Conservation (phyloP, 2,888 invertebrate species). For the Pachliopta kotzebuea region DNA sequence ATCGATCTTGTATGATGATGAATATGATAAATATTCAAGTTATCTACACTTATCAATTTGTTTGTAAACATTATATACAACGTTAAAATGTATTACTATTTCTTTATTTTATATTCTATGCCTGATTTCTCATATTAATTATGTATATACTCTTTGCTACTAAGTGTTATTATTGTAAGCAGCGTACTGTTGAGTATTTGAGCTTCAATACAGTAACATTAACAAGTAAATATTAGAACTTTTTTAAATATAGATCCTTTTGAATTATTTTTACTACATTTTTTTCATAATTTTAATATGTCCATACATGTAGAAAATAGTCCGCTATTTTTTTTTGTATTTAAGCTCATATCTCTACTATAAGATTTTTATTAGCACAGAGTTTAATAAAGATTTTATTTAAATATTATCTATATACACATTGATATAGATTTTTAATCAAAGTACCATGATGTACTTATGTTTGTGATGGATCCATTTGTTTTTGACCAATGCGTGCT, state of each 20-base stretch:
- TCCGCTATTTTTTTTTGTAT: background rate
- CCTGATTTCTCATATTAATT: background rate
- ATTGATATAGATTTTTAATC: slow-evolving; percentile 9
- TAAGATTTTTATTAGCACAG: slow-evolving; percentile 14
- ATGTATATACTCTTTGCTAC: background rate
- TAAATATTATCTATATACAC: slow-evolving; percentile 6
- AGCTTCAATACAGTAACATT: slow-evolving; percentile 8
- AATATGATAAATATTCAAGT: background rate
- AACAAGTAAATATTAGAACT: background rate
- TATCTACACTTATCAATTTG: too few species aligned
- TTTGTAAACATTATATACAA: background rate
- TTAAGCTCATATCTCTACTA: slow-evolving; percentile 7
- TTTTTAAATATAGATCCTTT: background rate
- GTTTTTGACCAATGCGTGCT: slow-evolving; percentile 25
- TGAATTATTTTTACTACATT: background rate
- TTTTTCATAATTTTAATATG: background rate
- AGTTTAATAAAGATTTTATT: slow-evolving; percentile 10
- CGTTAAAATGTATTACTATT: background rate
- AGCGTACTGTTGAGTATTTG: slow-evolving; percentile 16
- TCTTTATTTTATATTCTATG: background rate
- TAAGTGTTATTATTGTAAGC: slow-evolving; percentile 6
- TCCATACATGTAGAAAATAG: background rate
- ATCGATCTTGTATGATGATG: background rate
- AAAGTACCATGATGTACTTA: slow-evolving; percentile 16
- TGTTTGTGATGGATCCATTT: slow-evolving; percentile 22